Evolutionary conservation across 2,113 vertebrate genomes (phyloP).

Genomic region (Dromaius novaehollandiae): DNA sequence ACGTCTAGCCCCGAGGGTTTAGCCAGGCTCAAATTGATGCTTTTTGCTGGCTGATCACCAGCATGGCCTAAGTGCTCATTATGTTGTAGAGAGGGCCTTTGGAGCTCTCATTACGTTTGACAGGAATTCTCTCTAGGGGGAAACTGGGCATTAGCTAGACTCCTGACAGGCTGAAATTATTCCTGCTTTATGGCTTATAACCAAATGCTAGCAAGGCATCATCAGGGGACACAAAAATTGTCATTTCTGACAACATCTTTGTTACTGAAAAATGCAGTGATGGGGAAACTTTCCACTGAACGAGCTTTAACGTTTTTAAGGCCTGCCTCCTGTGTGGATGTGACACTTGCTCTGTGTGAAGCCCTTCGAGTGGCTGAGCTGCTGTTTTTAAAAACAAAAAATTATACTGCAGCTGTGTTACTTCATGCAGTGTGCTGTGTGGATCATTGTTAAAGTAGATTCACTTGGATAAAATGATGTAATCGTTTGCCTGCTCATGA

Average conservation of each 20-base stretch:
- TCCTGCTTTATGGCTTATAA: conserved; percentile 88
- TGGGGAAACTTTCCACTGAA: conserved; percentile 69
- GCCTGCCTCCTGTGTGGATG: conserved; percentile 39
- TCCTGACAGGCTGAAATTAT: conserved; percentile 88
- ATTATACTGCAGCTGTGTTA: neutral
- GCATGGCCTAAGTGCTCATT: conserved; percentile 87
- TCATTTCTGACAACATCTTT: conserved; percentile 88
- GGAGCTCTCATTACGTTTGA: conserved; percentile 88
- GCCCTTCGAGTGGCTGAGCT: neutral
- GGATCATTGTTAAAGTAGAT: conserved; percentile 25
- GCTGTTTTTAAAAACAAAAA: neutral
- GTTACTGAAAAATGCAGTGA: conserved; percentile 76
- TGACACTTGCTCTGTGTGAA: conserved; percentile 2
- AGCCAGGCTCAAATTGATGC: conserved; percentile 84
- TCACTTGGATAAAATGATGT: conserved; percentile 14
- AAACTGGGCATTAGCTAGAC: conserved; percentile 86
- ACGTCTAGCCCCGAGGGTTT: conserved; percentile 82
- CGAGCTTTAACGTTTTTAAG: conserved; percentile 60
- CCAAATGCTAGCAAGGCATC: conserved; percentile 84
- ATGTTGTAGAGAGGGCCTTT: conserved; percentile 87
- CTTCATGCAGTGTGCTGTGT: neutral
- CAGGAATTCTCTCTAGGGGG: conserved; percentile 86
- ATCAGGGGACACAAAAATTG: conserved; percentile 84
- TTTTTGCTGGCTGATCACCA: conserved; percentile 87
- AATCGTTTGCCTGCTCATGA: neutral